Percentiles rank a stretch among this genome's conserved stretches.
phyloP scores from a whole-genome alignment of 2,797 vertebrate species.

The Tapera naevia region DNA sequence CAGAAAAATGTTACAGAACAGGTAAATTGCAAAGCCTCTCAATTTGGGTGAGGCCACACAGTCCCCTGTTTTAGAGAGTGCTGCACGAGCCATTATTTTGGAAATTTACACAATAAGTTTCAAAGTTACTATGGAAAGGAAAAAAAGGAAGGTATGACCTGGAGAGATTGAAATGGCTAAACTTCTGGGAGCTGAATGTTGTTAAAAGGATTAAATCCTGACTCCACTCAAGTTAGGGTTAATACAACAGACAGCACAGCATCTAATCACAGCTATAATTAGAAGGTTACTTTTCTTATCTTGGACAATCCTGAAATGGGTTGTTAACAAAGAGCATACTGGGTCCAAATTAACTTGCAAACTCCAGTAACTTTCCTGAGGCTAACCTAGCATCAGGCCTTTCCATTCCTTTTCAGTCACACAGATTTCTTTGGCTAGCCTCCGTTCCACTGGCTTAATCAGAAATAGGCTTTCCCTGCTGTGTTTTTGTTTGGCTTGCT shows the following conservation, averaged over 20 bases:
- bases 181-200: background rate
- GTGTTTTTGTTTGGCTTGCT: background rate
- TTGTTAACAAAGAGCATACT: background rate
- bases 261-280: background rate
- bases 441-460: background rate
- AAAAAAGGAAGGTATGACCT: background rate
- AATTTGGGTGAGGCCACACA: background rate
- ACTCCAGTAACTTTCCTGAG: background rate
- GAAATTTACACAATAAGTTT: background rate
- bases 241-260: background rate
- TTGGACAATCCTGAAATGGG: background rate
- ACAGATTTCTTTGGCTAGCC: background rate
- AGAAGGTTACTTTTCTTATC: background rate
- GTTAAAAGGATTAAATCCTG: background rate
- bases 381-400: background rate
- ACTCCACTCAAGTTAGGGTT: background rate
- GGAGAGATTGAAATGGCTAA: background rate
- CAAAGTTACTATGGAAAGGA: background rate
- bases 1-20: background rate
- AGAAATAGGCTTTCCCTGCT: background rate
- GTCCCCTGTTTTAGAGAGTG: background rate
- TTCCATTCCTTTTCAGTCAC: background rate
- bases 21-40: background rate
- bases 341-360: background rate
- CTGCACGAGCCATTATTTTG: background rate